Conservation (phyloP, 2,113 vertebrate genomes). For the Puffinus mauretanicus region DNA sequence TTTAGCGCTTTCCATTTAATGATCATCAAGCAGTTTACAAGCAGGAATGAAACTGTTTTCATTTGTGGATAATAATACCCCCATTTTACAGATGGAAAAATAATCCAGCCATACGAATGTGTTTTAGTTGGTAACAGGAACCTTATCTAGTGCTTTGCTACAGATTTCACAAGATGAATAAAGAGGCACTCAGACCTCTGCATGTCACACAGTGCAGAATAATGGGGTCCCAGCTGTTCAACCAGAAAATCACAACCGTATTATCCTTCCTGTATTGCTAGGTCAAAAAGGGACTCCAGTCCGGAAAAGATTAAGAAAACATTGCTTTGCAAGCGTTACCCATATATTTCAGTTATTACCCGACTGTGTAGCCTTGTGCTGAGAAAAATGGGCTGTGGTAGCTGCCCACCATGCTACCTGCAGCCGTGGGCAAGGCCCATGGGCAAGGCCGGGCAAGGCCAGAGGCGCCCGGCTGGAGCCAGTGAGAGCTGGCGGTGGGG, state of each 20-base stretch:
- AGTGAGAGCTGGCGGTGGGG: rapidly evolving
- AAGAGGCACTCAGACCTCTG: neutral
- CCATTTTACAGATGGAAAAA: neutral
- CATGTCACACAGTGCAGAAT: rapidly evolving
- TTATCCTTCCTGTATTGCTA: neutral
- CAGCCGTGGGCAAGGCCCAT: rapidly evolving
- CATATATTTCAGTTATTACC: rapidly evolving
- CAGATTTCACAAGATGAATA: neutral
- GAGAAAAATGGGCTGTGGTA: rapidly evolving
- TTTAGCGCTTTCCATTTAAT: neutral
- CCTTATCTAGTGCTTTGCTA: neutral
- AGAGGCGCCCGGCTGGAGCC: rapidly evolving
- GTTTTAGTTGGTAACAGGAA: neutral
- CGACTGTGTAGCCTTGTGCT: too few relatives aligned
- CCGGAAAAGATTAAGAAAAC: neutral
- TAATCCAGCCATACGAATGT: neutral
- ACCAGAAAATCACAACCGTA: rapidly evolving
- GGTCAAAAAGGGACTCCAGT: neutral
- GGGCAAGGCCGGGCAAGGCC: neutral
- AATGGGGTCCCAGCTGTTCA: rapidly evolving
- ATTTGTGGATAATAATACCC: neutral
- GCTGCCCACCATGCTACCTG: rapidly evolving
- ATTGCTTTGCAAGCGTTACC: neutral
- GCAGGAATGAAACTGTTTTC: neutral
- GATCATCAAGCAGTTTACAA: neutral